Base-by-base conservation (phyloP, 2,888 invertebrate species). In the Cryptophagus acutangulus region DNA sequence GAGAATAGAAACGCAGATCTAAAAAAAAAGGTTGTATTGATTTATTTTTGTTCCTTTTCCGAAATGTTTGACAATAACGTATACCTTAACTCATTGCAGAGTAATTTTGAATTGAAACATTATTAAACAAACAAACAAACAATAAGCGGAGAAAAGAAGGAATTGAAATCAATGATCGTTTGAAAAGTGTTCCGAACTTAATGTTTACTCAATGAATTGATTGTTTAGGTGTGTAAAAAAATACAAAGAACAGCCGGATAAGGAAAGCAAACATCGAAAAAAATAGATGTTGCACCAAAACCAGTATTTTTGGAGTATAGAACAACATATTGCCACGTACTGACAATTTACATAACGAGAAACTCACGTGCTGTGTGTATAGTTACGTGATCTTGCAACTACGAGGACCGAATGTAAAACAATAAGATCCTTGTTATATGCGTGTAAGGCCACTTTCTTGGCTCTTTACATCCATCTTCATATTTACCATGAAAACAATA, bases 261-360 rank as follows among this genome's bases (percentile, higher is more conserved):
- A n/a, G n/a, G n/a, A n/a, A n/a, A n/a, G n/a, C n/a, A n/a, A n/a
- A n/a, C n/a, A n/a, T 8, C 24, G 24, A 20, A 20, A 20, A 20
- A 20, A 20, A 6, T 16, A 31, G 4, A 28, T 2, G 14, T 15
- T 31, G 31, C 8, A 31, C 31, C 31, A 31, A 31, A 31, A 31
- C 20, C 31, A n/a, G 18, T 43, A 39, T 43, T 46, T 49, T 44
- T 46, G 31, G 43, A 26, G 38, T 34, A 14, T 39, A 35, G 38
- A 15, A 40, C 39, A 52, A 51, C 51, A 51, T 54, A 55, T 55
- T 48, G 46, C 49, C 50, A 52, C 53, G 52, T 57, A 49, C 41
- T 49, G 46, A 56, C 52, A 52, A 55, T 58, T 55, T 56, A 48
- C 57, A 56, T 58, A 58, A 58, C 58, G 58, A 57, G 51, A 46